phyloP scores from a whole-genome alignment of 1,140 invertebrate species.

The Capitella teleta region DNA sequence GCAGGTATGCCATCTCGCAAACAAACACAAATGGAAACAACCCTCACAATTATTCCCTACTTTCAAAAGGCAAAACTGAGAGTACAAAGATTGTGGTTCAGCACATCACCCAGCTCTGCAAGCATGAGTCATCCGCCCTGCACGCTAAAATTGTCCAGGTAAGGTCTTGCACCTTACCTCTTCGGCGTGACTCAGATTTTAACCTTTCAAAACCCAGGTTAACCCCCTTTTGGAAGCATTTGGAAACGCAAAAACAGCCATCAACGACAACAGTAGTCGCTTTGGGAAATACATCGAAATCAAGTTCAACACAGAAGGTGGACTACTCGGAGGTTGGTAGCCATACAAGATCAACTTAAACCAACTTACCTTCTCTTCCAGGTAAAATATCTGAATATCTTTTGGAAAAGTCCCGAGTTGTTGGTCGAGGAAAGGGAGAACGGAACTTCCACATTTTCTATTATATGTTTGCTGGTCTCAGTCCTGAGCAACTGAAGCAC shows the following conservation, averaged over 20 bases:
- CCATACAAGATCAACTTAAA: too few species aligned
- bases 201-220: constrained; percentile 42
- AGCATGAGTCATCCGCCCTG: constrained; percentile 28
- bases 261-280: constrained; percentile 91
- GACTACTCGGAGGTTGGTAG: too few species aligned
- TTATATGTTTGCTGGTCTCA: constrained; percentile 46
- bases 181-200: too few species aligned
- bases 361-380: too few species aligned
- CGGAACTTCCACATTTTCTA: constrained; percentile 72
- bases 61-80: constrained; percentile 15
- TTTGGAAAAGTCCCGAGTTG: constrained; percentile 60
- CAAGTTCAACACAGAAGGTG: constrained; percentile 54
- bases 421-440: constrained; percentile 53
- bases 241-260: constrained; percentile 90
- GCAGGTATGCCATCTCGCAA: constrained; percentile 58
- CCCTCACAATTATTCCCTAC: background rate
- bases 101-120: constrained; percentile 36
- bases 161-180: too few species aligned
- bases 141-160: constrained; percentile 40
- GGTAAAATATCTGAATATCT: constrained; percentile 69
- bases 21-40: background rate
- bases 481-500: constrained; percentile 16
- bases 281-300: constrained; percentile 87
- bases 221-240: constrained; percentile 97
- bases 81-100: constrained; percentile 38